phyloP scores from a whole-genome alignment of 2,113 vertebrate species.

The Dasyurus viverrinus region DNA sequence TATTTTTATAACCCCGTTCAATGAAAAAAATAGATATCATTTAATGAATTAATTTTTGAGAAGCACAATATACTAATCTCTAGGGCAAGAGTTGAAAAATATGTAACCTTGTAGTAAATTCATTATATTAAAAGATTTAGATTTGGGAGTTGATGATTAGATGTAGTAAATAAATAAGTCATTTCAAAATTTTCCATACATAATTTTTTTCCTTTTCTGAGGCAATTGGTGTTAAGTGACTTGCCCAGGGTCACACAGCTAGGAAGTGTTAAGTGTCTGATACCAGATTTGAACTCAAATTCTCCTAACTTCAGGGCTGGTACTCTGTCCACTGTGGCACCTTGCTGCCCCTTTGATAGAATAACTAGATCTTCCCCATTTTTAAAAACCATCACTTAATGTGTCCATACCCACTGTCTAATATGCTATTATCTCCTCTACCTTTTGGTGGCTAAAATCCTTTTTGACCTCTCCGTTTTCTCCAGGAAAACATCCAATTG shows the following conservation, averaged over 20 bases:
- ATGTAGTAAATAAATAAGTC: not conserved
- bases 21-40: not conserved
- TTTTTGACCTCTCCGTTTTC: not conserved
- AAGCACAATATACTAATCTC: not conserved
- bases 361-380: not conserved
- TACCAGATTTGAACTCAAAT: no score
- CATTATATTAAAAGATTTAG: not conserved
- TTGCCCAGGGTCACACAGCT: no score
- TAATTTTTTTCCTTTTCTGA: not conserved
- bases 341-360: not conserved
- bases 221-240: no score
- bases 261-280: no score
- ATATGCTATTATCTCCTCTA: not conserved
- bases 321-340: no score
- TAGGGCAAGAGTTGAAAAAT: slow-evolving; percentile 12
- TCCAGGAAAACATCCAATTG: not conserved
- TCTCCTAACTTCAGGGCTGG: no score
- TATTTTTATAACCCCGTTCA: not conserved
- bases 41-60: slow-evolving; percentile 1
- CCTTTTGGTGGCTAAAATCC: not conserved
- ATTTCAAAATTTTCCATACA: not conserved
- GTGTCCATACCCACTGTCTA: not conserved
- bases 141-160: not conserved
- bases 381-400: not conserved
- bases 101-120: not conserved